Conservation (phyloP, 2,113 vertebrate genomes). For the Lontra canadensis region DNA sequence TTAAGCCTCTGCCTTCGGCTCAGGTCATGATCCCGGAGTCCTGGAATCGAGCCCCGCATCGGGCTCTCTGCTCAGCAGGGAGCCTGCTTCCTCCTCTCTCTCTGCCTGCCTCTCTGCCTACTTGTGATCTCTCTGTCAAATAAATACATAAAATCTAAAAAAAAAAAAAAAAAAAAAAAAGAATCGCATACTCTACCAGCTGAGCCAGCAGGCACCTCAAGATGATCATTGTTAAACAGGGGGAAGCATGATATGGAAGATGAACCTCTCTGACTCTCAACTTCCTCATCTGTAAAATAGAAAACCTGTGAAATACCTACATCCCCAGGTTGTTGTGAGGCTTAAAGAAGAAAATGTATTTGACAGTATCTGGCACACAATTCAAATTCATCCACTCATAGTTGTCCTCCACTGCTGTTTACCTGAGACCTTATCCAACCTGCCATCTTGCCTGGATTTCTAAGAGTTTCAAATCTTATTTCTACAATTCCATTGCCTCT, state of each 20-base stretch:
- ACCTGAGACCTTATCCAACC: background rate
- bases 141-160: too few relatives aligned
- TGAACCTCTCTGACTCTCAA: background rate
- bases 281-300: background rate
- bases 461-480: background rate
- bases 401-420: background rate
- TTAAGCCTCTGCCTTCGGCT: too few relatives aligned
- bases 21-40: too few relatives aligned
- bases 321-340: background rate
- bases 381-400: conserved; percentile 25
- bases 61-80: too few relatives aligned
- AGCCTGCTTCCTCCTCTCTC: too few relatives aligned
- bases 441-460: background rate
- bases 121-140: too few relatives aligned
- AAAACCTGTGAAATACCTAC: background rate
- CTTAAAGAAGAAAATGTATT: background rate
- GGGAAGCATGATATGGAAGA: background rate
- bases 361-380: background rate
- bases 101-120: too few relatives aligned
- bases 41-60: too few relatives aligned
- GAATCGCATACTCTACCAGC: background rate
- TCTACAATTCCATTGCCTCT: conserved; percentile 17
- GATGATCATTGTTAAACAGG: background rate
- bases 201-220: background rate
- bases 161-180: too few relatives aligned